phyloP scores from a whole-genome alignment of 1,140 invertebrate genomes.

The Epicauta chinensis region DNA sequence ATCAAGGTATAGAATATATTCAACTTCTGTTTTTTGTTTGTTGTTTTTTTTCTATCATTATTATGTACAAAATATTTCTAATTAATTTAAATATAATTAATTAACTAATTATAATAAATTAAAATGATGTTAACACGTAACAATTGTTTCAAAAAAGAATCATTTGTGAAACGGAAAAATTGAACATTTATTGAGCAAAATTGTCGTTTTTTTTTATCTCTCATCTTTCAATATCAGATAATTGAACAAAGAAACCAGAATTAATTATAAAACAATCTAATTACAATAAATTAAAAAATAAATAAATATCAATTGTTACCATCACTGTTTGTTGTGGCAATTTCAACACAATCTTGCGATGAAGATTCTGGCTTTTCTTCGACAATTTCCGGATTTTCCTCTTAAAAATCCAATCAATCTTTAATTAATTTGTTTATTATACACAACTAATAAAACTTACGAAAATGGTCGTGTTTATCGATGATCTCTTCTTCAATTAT shows the following conservation, averaged over 20 bases:
- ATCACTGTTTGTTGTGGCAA: constrained; percentile 10
- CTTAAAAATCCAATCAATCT: neutral
- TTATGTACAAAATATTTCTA: constrained; percentile 11
- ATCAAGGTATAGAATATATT: constrained; percentile 16
- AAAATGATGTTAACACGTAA: constrained; percentile 1
- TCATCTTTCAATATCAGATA: constrained; percentile 6
- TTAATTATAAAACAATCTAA: constrained; percentile 7
- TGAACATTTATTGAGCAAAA: constrained; percentile 15
- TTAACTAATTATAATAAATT: constrained; percentile 1
- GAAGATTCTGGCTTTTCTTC: constrained; percentile 1
- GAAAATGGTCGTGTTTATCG: neutral
- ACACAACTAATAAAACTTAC: neutral
- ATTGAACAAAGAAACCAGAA: constrained; percentile 6
- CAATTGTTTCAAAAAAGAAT: too few species aligned
- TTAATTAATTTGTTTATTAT: too few species aligned
- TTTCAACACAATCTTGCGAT: constrained; percentile 3
- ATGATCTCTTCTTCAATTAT: constrained; percentile 1
- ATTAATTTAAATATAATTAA: constrained; percentile 6
- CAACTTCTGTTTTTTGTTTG: constrained; percentile 1
- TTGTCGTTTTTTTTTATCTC: constrained; percentile 1
- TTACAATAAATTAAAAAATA: constrained; percentile 19
- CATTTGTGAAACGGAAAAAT: constrained; percentile 1
- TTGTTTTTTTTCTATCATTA: constrained; percentile 1
- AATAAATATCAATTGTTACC: constrained; percentile 20
- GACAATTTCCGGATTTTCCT: constrained; percentile 4